Evolutionary conservation across 1,140 invertebrate genomes (phyloP), one percentile per base, ranked within the genome.

Genomic region (Pseudoatta argentina): DNA sequence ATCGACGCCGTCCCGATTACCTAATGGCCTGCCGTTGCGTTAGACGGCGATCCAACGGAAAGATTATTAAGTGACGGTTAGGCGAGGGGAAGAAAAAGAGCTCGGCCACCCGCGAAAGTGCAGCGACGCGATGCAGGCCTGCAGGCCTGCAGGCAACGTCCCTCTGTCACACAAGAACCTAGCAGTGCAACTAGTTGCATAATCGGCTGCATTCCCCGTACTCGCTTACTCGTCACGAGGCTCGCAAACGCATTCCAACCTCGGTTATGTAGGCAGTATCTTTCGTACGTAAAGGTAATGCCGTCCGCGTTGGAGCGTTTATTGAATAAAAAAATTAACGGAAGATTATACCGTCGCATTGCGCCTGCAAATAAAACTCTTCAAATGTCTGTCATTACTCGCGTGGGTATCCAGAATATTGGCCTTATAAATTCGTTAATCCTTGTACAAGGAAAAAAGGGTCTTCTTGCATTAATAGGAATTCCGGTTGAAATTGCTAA

Each of bases 151-250:
- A 18, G 5, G 55, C 55, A 59, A 34, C 69, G 76, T 73, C 69
- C 48, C 82, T 90, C 55, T 90, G 61, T 90, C 92, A 93, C 93
- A 91, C 93, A 92, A 93, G 93, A 93, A 93, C 87, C 88, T 92
- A 94, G 91, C 89, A 88, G 92, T 88, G 93, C 92, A 91, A 91
- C 93, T 93, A 92, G 91, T 94, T 94, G 93, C 93, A 92, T 94
- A 94, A 94, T 93, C 91, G 89, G 57, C 83, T 91, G 90, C 88
- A 93, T 91, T 91, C 91, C 86, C 87, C 67, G 87, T 87, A 83
- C 89, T 86, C 69, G 64, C 21, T 67, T 76, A 48, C 61, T 71
- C 55, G 57, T 24, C 61, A 30, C 39, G 64, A 64, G 81, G 48
- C 53, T 76, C 78, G 64, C 71, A 48, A 69, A 85, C 72, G 21